These are phyloP conservation scores for Tragelaphus buxtoni DNA, from an alignment of 2,113 vertebrate species.

Conservation along the genomic window DNA sequence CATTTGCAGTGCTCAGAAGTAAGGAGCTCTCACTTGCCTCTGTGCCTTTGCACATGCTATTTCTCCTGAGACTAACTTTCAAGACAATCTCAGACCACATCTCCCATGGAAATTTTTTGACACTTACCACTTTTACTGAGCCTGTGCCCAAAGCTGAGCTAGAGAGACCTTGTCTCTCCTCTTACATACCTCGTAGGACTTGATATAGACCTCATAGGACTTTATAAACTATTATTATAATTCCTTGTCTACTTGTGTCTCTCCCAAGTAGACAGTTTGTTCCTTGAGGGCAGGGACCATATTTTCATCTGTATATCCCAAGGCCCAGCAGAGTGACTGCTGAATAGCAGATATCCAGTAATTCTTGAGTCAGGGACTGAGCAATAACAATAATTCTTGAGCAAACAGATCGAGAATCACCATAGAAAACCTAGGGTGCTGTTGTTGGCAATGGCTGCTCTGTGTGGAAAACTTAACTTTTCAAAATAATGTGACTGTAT, in stretches of 20 bases:
- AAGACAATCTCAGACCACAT: background rate
- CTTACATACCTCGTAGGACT: background rate
- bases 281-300: background rate
- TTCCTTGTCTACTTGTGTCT: background rate
- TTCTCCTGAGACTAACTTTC: background rate
- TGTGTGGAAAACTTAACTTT: background rate
- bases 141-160: background rate
- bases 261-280: background rate
- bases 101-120: background rate
- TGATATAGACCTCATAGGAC: background rate
- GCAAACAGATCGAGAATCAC: background rate
- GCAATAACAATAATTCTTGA: background rate
- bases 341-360: background rate
- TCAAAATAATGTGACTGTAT: background rate
- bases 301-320: background rate
- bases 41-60: background rate
- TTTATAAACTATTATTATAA: background rate
- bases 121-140: background rate
- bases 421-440: background rate
- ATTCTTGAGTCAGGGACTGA: background rate
- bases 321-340: background rate
- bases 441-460: background rate
- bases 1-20: background rate
- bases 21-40: background rate
- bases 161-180: background rate